Evolutionary conservation across 2,888 invertebrate genomes (phyloP).

Genomic region (Platycnemis pennipes): DNA sequence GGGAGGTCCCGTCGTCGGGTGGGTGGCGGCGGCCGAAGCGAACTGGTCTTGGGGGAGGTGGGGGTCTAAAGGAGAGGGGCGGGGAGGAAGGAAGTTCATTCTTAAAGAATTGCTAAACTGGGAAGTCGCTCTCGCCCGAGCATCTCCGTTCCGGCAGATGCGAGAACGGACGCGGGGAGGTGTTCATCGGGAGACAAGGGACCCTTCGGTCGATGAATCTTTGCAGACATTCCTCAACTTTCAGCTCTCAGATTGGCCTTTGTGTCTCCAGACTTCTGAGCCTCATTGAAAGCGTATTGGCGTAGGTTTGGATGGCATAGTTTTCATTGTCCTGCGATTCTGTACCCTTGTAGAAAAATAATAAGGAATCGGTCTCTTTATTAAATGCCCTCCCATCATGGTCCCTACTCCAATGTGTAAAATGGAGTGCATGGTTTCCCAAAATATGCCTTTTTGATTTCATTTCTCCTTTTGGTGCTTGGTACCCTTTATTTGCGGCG

Average conservation of each 20-base stretch:
- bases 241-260: not conserved
- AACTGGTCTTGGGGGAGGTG: not conserved
- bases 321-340: too few species aligned
- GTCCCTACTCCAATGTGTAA: too few species aligned
- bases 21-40: not conserved
- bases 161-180: not conserved
- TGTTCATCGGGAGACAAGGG: not conserved
- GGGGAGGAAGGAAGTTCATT: not conserved
- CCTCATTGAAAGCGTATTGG: too few species aligned
- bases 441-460: too few species aligned
- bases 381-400: too few species aligned
- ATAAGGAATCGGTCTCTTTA: too few species aligned
- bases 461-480: too few species aligned
- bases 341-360: too few species aligned
- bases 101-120: conserved; percentile 26
- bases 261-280: too few species aligned
- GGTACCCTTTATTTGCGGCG: too few species aligned
- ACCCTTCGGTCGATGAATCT: not conserved
- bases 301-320: too few species aligned
- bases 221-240: not conserved
- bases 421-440: too few species aligned
- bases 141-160: not conserved
- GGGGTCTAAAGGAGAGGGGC: not conserved
- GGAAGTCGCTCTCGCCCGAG: not conserved
- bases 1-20: not conserved